Evolutionary conservation across 2,797 vertebrate species (phyloP), one percentile per base, ranked within the genome.

Genomic region (Cirrhinus mrigala): DNA sequence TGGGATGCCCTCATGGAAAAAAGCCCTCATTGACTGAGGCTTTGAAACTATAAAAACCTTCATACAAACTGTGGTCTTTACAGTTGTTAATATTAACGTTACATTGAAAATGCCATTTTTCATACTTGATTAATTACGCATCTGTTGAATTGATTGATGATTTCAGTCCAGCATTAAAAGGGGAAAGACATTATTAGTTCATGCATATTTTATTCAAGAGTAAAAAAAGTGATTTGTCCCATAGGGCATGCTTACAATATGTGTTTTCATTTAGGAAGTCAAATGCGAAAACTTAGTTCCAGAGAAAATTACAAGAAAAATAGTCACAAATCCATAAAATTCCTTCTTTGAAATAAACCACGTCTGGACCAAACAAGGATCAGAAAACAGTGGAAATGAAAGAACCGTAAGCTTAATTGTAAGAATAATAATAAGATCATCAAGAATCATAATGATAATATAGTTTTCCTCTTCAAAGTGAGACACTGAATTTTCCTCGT

Each of bases 161-260:
- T 44, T 64, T 37, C 18, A 81, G 46, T 4, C 71, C 60, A 78
- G 18, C 83, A 9, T 86, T 1, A 90, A 92, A 88, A 91, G 15
- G 50, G 33, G 10, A 74, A 50, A 88, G 83, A 89, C 83, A 76
- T 33, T 76, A 88, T 93, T 94, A 93, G 91, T 95, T 96, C 96
- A 96, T 96, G 96, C 96, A 96, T 96, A 96, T 96, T 96, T 96
- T 96, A 96, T 96, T 96, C 95, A 96, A 96, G 94, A 96, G 96
- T 96, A 96, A 96, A 96, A 95, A 96, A 96, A 94, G 94, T 95
- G 94, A 95, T 94, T 95, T 94, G 95, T 96, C 95, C 96, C 96
- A 96, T 96, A 96, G 95, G 95, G 95, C 96, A 96, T 96, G 96
- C 96, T 95, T 95, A 96, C 94, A 96, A 94, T 96, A 93, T 96